phyloP scores from a whole-genome alignment of 1,140 invertebrate genomes.

The Subanguina moxae region DNA sequence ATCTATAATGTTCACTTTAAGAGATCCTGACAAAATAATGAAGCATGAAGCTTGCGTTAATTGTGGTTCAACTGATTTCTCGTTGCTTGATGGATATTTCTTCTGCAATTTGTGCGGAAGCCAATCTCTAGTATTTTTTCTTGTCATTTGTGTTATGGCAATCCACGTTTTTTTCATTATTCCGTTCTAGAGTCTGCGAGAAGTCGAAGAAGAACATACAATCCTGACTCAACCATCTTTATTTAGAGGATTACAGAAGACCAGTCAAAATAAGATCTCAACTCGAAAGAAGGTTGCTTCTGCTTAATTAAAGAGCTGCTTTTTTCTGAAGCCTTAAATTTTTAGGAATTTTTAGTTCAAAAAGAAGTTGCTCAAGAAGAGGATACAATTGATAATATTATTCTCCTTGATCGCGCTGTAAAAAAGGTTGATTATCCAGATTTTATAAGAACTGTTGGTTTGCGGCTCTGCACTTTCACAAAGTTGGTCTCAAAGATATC shows the following conservation, averaged over 20 bases:
- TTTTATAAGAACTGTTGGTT: slow-evolving; percentile 3
- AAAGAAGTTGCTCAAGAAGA: background rate
- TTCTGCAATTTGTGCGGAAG: slow-evolving; percentile 10
- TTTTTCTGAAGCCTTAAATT: background rate
- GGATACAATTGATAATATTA: background rate
- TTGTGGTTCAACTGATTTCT: slow-evolving; percentile 1
- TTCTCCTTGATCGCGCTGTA: background rate
- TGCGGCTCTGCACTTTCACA: slow-evolving; percentile 4
- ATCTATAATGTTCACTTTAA: too few relatives aligned
- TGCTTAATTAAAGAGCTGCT: background rate
- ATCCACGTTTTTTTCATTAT: too few relatives aligned
- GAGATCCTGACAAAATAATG: too few relatives aligned
- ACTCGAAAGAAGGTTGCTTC: background rate
- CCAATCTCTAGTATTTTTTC: slow-evolving; percentile 7
- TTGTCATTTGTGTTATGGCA: background rate
- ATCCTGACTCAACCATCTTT: background rate
- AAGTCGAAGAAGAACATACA: background rate
- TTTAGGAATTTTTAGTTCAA: slow-evolving; percentile 3
- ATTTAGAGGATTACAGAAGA: background rate
- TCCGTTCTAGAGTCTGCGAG: background rate
- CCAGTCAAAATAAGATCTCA: background rate
- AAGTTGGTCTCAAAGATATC: slow-evolving; percentile 10
- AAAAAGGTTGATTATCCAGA: slow-evolving; percentile 3
- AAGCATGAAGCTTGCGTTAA: background rate
- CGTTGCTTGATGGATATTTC: slow-evolving; percentile 4